Evolutionary conservation across 2,113 vertebrate species (phyloP).

Genomic region (Larimichthys crocea): DNA sequence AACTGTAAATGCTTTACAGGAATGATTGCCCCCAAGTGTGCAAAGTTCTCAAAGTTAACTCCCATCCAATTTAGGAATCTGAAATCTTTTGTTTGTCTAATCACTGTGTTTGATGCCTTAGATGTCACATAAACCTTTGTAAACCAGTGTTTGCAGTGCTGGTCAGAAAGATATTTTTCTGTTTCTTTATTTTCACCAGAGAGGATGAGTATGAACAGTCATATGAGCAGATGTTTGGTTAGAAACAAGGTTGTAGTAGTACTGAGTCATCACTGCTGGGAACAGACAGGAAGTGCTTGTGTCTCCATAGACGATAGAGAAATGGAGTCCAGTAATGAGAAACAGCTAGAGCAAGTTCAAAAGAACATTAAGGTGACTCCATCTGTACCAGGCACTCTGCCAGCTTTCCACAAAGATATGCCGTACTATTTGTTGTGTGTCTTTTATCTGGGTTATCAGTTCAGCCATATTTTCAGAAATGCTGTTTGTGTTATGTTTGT

Average conservation of each 20-base stretch:
- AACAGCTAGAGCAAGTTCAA: constrained; percentile 27
- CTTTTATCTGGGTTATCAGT: constrained; percentile 1
- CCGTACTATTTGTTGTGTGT: neutral
- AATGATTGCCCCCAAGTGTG: neutral
- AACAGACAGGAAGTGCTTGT: constrained; percentile 37
- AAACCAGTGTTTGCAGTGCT: neutral
- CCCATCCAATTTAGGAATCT: no score
- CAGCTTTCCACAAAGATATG: neutral
- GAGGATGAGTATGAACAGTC: neutral
- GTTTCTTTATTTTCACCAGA: neutral
- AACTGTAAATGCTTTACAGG: neutral
- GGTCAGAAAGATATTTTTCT: neutral
- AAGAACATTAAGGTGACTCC: constrained; percentile 33
- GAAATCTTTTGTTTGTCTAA: no score
- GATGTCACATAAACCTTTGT: neutral
- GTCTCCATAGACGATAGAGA: constrained; percentile 18
- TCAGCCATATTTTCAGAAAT: neutral
- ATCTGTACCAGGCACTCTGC: neutral
- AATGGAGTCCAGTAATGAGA: constrained; percentile 35
- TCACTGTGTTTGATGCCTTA: neutral
- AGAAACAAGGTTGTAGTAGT: neutral
- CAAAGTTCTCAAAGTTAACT: no score
- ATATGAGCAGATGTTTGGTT: constrained; percentile 22
- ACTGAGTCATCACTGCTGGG: constrained; percentile 44
- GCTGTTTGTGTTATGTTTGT: neutral